These are phyloP conservation scores for Aurelia coerulea DNA, from an alignment of 30 jellyfish, hydroid and myxozoan species.

Conservation along the genomic window DNA sequence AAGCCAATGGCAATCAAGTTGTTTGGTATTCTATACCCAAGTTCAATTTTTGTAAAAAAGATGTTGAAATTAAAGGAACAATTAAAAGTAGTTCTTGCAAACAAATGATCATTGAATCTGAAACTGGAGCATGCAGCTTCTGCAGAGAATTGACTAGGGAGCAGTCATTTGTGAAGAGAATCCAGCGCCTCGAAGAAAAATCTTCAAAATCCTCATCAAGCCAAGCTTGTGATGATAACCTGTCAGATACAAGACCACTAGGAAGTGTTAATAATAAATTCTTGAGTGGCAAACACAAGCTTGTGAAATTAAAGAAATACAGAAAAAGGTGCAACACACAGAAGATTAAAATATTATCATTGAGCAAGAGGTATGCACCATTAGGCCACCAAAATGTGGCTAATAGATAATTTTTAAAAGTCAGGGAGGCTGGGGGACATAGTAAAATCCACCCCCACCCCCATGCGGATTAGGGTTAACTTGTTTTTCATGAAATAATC, in stretches of 20 bases:
- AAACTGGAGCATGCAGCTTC: not conserved
- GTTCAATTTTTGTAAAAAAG: not conserved
- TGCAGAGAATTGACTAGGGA: not conserved
- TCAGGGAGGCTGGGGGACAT: no score
- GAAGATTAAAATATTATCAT: not conserved
- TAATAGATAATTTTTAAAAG: no score
- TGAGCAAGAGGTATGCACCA: not conserved
- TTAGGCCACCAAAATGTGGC: no score
- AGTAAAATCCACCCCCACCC: no score
- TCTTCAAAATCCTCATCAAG: no score
- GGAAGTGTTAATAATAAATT: slow-evolving; percentile 7
- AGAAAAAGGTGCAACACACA: not conserved
- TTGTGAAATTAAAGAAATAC: not conserved
- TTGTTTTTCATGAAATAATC: no score
- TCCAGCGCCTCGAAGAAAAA: not conserved
- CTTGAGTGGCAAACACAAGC: not conserved
- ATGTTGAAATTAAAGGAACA: slow-evolving; percentile 1
- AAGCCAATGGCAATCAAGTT: no score
- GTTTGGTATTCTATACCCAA: slow-evolving; percentile 1
- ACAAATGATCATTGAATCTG: not conserved
- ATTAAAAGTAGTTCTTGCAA: slow-evolving; percentile 1
- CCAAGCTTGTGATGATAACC: no score
- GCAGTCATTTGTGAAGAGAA: not conserved
- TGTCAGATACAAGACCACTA: no score
- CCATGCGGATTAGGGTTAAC: no score